Base-by-base conservation (phyloP, 2,113 vertebrate genomes). In the Pluvianellus socialis region DNA sequence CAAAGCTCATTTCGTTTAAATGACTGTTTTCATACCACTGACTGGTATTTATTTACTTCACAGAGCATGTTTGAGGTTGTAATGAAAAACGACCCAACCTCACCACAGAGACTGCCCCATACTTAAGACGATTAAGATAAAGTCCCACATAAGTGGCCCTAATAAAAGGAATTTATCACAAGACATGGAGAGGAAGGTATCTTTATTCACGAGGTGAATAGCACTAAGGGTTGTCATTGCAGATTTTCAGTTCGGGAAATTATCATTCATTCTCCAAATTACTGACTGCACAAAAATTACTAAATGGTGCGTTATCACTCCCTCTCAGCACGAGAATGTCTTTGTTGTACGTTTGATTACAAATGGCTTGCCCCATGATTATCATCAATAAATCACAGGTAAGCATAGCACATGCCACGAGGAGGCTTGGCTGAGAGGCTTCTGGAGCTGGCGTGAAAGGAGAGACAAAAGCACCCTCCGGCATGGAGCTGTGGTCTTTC, bases 121-220 rank as follows among this genome's bases (percentile, higher is more conserved):
- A 96, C 97, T 96, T 98, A 96, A 97, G 94, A 97, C 97, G 93
- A 98, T 98, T 98, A 98, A 98, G 98, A 98, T 98, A 98, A 98
- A 98, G 98, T 97, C 98, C 94, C 75, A 38, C 79, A 9, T 98
- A 98, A 98, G 98, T 98, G 98, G 98, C 96, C 97, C 92, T 98
- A 98, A 98, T 98, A 98, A 98, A 98, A 98, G 97, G 97, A 98
- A 98, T 98, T 98, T 98, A 98, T 98, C 98, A 98, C 95, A 56
- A 97, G 98, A 98, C 98, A 98, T 75, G 96, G 96, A 95, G 90
- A 97, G 95, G 96, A 98, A 98, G 96, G 97, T 91, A 97, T 98
- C 97, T 98, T 98, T 98, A 98, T 98, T 98, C 98, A 98, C 90
- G 50, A 96, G 82, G 95, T 96, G 98, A 98, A 98, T 98, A 98